A percentile compares a stretch with the other conserved stretches of the same genome.
Conservation (phyloP, 30 jellyfish, hydroid and myxozoan species). For the Hydractinia symbiolongicarpus region DNA sequence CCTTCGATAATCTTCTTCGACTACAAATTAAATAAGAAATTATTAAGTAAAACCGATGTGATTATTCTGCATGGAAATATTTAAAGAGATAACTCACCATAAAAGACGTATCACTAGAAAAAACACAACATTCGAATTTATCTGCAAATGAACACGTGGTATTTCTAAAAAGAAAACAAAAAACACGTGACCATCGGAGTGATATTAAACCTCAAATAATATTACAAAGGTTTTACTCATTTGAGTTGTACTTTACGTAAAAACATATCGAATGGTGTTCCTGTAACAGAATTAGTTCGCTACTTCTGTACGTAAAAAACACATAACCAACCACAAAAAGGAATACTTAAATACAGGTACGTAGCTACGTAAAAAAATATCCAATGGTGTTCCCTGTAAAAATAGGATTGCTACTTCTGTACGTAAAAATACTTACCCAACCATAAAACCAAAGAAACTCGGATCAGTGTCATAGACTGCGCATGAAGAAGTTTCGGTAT, state of each 20-base stretch:
- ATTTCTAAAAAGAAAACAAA: constrained; percentile 43
- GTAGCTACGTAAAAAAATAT: too few relatives aligned
- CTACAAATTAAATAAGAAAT: constrained; percentile 18
- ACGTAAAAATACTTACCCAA: constrained; percentile 54
- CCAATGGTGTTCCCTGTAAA: neutral
- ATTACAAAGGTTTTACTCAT: too few relatives aligned
- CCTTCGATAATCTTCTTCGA: constrained; percentile 60
- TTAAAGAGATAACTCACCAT: constrained; percentile 29
- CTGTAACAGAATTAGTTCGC: too few relatives aligned
- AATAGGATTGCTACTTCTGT: neutral
- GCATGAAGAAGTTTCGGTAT: constrained; percentile 87
- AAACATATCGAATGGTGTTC: too few relatives aligned
- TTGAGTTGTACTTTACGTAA: too few relatives aligned
- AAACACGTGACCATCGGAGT: too few relatives aligned
- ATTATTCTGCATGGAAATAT: neutral
- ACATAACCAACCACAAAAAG: too few relatives aligned
- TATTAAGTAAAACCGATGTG: neutral
- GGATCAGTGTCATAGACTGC: constrained; percentile 66
- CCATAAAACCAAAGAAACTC: constrained; percentile 59
- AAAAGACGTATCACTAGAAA: constrained; percentile 42
- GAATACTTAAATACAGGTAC: too few relatives aligned
- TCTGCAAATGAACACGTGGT: constrained; percentile 95
- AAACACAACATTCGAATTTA: constrained; percentile 74
- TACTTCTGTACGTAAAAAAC: too few relatives aligned
- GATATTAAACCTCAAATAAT: too few relatives aligned